Conservation (phyloP, 2,797 vertebrate genomes). For the Notamacropus eugenii region DNA sequence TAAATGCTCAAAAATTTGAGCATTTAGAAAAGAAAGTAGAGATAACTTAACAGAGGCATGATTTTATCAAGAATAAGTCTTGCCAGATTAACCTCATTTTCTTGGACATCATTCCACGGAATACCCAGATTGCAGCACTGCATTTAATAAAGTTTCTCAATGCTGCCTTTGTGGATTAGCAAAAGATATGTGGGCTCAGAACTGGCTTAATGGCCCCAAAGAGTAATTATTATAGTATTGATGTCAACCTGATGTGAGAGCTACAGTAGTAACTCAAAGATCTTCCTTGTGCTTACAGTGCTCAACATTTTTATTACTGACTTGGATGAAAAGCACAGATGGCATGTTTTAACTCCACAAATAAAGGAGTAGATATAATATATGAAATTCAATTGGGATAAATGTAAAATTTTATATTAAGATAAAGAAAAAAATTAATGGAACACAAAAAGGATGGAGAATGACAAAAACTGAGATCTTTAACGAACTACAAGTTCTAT, state of each 20-base stretch:
- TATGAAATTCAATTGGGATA: too few relatives aligned
- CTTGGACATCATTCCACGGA: not conserved
- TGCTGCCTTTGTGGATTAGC: not conserved
- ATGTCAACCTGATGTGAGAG: not conserved
- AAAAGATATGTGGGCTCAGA: not conserved
- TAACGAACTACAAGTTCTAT: not conserved
- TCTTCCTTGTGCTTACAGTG: not conserved
- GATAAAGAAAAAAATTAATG: not conserved
- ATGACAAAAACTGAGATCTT: not conserved
- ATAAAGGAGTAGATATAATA: not conserved
- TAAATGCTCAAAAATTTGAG: not conserved
- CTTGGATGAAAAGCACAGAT: not conserved
- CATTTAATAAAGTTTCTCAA: not conserved
- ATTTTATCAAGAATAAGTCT: not conserved
- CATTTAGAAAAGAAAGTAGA: not conserved
- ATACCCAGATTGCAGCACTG: not conserved
- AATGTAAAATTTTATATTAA: not conserved
- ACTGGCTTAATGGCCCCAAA: not conserved
- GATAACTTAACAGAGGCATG: not conserved
- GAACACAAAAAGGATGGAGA: not conserved
- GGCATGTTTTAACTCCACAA: not conserved
- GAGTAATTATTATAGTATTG: not conserved
- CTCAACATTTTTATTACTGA: not conserved
- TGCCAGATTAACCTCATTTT: not conserved
- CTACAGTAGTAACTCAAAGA: not conserved